Conservation (phyloP, 2,888 invertebrate genomes). For the Leucoma salicis region DNA sequence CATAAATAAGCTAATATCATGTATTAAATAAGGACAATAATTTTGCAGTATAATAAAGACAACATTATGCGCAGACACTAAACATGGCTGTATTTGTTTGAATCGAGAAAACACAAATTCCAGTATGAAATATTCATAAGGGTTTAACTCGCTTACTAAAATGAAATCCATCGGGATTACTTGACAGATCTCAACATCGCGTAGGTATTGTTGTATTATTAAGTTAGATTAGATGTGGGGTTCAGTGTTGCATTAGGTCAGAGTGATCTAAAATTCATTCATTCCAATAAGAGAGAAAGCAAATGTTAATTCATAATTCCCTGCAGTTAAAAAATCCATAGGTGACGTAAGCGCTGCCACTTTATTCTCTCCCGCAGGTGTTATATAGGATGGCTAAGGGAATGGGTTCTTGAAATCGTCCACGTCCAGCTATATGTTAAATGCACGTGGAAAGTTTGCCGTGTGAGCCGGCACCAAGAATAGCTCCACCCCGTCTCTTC, state of each 20-base stretch:
- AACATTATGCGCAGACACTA: conserved; percentile 16
- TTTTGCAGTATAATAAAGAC: conserved; percentile 12
- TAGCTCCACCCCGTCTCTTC: too few relatives aligned
- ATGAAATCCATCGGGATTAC: conserved; percentile 51
- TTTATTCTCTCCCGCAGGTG: too few relatives aligned
- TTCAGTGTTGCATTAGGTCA: conserved; percentile 11
- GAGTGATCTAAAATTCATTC: too few relatives aligned
- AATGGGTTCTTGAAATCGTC: too few relatives aligned
- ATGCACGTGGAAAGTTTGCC: too few relatives aligned
- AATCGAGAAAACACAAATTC: conserved; percentile 37
- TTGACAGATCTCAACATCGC: conserved; percentile 38
- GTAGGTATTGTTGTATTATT: conserved; percentile 33
- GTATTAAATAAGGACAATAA: conserved; percentile 7
- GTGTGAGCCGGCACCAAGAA: too few relatives aligned
- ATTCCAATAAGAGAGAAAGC: too few relatives aligned
- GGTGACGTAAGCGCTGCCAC: too few relatives aligned
- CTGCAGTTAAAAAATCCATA: too few relatives aligned
- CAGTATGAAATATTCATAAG: conserved; percentile 54
- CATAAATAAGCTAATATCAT: neutral
- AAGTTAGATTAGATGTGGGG: conserved; percentile 24
- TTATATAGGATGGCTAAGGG: too few relatives aligned
- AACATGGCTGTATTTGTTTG: conserved; percentile 35
- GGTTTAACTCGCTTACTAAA: conserved; percentile 49
- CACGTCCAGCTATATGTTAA: too few relatives aligned
- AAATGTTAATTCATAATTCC: too few relatives aligned